phyloP scores from a whole-genome alignment of 2,113 vertebrate species.

The Syngnathus typhle region DNA sequence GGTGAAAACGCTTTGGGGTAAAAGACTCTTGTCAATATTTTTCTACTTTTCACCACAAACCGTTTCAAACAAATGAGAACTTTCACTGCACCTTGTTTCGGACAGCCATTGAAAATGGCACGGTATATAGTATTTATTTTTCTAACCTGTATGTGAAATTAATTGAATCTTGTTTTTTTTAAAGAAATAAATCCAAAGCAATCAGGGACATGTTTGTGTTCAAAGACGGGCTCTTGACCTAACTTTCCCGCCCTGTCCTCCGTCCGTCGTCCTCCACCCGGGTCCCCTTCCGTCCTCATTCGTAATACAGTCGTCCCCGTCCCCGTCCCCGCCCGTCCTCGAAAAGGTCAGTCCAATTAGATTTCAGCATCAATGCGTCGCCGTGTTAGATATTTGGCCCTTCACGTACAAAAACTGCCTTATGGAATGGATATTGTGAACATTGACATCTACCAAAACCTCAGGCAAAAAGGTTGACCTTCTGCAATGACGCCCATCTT shows the following conservation, averaged over 20 bases:
- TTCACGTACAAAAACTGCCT: background rate
- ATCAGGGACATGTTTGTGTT: conserved; percentile 4
- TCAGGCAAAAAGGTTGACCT: background rate
- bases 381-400: background rate
- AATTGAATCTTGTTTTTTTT: conserved; percentile 57
- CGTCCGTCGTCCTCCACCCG: no score
- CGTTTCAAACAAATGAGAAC: conserved; percentile 11
- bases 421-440: background rate
- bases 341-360: background rate
- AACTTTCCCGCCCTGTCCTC: no score
- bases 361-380: background rate
- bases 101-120: conserved; percentile 3
- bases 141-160: conserved; percentile 58
- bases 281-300: no score
- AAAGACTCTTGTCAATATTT: background rate
- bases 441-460: background rate
- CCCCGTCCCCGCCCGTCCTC: no score
- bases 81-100: conserved; percentile 26
- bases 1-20: background rate
- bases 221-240: no score
- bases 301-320: no score
- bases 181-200: conserved; percentile 54
- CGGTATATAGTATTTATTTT: conserved; percentile 63
- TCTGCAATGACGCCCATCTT: background rate
- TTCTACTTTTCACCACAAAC: conserved; percentile 11